phyloP scores from a whole-genome alignment of 1,140 invertebrate species.

The Drosophila willistoni region DNA sequence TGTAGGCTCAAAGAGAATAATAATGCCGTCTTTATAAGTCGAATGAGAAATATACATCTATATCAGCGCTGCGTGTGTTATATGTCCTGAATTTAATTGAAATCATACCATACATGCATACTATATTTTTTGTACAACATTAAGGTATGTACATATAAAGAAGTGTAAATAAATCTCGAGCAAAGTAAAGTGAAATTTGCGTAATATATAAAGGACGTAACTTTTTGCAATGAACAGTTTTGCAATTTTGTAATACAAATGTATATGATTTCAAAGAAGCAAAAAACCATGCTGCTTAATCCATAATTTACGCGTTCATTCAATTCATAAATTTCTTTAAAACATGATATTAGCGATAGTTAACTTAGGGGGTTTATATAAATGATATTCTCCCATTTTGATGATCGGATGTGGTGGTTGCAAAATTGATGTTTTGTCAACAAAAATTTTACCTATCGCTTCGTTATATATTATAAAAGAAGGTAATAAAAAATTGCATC shows the following conservation, averaged over 20 bases:
- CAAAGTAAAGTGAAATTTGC: background rate
- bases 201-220: background rate
- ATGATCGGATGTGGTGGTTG: too few species aligned
- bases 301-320: too few species aligned
- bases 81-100: slow-evolving; percentile 16
- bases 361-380: too few species aligned
- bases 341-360: too few species aligned
- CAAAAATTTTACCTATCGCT: too few species aligned
- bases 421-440: too few species aligned
- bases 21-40: slow-evolving; percentile 8
- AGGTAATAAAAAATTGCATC: too few species aligned
- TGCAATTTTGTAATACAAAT: background rate
- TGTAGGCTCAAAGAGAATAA: background rate
- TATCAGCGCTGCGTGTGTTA: slow-evolving; percentile 13
- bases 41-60: slow-evolving; percentile 11
- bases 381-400: too few species aligned
- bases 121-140: slow-evolving; percentile 11
- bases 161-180: slow-evolving; percentile 7
- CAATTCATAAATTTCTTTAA: too few species aligned
- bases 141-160: background rate
- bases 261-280: too few species aligned
- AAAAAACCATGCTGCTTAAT: too few species aligned
- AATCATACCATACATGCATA: slow-evolving; percentile 13
- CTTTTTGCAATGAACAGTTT: background rate
- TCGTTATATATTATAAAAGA: too few species aligned